Conservation (phyloP, 2,888 invertebrate genomes). For the Lasius platythorax region DNA sequence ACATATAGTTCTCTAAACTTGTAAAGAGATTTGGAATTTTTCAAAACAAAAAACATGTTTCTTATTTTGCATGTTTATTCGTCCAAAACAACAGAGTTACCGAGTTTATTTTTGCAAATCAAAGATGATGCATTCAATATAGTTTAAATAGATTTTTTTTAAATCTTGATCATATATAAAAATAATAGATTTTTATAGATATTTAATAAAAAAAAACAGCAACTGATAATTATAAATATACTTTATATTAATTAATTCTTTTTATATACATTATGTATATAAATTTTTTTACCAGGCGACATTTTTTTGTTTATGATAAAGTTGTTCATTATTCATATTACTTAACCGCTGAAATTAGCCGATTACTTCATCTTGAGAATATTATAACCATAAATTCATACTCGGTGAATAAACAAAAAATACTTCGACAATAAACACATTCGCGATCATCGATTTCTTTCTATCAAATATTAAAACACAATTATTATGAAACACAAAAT, state of each 20-base stretch:
- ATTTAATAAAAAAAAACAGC: background rate
- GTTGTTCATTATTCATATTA: constrained; percentile 43
- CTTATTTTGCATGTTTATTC: background rate
- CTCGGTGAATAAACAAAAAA: constrained; percentile 47
- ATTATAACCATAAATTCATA: constrained; percentile 63
- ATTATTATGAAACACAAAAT: background rate
- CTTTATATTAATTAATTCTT: background rate
- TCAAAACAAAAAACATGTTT: background rate
- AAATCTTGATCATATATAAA: background rate
- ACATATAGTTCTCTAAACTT: background rate
- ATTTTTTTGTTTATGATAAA: background rate
- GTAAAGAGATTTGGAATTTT: background rate
- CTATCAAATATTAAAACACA: background rate
- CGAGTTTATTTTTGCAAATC: background rate
- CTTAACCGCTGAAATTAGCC: constrained; percentile 67
- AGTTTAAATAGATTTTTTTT: background rate
- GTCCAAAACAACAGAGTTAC: background rate
- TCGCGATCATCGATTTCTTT: constrained; percentile 23
- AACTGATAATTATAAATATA: background rate
- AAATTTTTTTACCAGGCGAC: background rate
- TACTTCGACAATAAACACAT: constrained; percentile 47
- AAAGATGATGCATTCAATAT: background rate
- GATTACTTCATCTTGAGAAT: constrained; percentile 64
- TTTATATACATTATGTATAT: background rate
- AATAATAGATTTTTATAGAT: background rate